A percentile compares a stretch with the other conserved stretches of the same genome.
Conservation (phyloP, 2,113 vertebrate genomes). For the Rhinolophus ferrumequinum region DNA sequence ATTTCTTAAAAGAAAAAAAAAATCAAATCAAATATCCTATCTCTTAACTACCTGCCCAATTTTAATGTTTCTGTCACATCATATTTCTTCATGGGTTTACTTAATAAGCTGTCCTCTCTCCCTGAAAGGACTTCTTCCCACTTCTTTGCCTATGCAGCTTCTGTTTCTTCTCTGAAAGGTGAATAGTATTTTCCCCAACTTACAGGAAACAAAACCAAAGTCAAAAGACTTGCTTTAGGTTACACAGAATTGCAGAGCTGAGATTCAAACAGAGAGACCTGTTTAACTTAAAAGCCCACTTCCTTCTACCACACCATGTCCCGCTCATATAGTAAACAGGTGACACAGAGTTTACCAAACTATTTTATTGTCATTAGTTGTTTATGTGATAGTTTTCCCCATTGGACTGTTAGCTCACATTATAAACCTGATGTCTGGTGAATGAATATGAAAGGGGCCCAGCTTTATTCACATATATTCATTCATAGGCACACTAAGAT, state of each 20-base stretch:
- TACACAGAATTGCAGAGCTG: not conserved
- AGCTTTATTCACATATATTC: not conserved
- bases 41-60: too few relatives aligned
- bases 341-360: not conserved
- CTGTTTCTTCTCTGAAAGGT: not conserved
- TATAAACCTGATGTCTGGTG: not conserved
- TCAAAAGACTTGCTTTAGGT: not conserved
- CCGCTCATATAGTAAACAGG: not conserved
- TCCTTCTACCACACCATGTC: not conserved
- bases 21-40: not conserved
- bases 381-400: not conserved
- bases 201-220: not conserved
- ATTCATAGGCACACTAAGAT: not conserved
- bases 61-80: not conserved
- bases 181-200: not conserved
- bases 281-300: not conserved
- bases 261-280: not conserved
- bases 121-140: not conserved
- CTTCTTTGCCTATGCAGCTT: not conserved
- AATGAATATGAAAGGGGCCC: not conserved
- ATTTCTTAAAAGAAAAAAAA: constrained; percentile 5
- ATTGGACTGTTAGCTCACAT: not conserved
- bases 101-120: not conserved
- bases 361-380: not conserved
- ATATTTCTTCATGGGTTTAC: not conserved